Percentiles rank a stretch among this genome's conserved stretches.
These are phyloP conservation scores for Bembecia ichneumoniformis DNA, from an alignment of 2,888 invertebrate species.

Conservation along the genomic window DNA sequence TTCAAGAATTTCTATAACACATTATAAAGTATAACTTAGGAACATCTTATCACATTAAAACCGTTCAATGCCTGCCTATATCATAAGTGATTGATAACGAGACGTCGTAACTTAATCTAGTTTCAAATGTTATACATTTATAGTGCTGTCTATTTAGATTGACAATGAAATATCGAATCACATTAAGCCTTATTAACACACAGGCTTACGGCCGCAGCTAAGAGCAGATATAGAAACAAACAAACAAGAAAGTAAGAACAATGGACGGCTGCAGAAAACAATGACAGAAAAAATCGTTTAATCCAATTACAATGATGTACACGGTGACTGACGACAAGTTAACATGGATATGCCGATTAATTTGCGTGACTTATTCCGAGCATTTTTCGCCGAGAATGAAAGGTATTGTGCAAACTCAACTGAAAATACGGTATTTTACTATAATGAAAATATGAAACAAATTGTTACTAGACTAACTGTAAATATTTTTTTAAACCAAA, in stretches of 20 bases:
- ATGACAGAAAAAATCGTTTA: conserved; percentile 66
- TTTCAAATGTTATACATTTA: conserved; percentile 21
- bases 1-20: too few relatives aligned
- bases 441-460: too few relatives aligned
- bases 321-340: conserved; percentile 21
- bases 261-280: conserved; percentile 53
- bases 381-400: too few relatives aligned
- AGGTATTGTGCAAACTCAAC: too few relatives aligned
- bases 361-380: not conserved
- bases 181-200: conserved; percentile 65
- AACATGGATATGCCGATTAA: conserved; percentile 26
- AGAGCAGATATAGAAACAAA: conserved; percentile 30
- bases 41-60: too few relatives aligned
- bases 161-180: conserved; percentile 54
- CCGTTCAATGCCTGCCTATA: too few relatives aligned
- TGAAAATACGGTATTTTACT: too few relatives aligned
- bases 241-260: conserved; percentile 42
- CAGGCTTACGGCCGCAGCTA: conserved; percentile 18
- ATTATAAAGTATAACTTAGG: too few relatives aligned
- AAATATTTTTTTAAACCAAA: too few relatives aligned
- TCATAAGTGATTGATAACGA: too few relatives aligned
- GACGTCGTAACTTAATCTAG: conserved; percentile 16
- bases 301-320: conserved; percentile 65
- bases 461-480: too few relatives aligned
- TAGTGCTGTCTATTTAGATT: conserved; percentile 10